Percentiles rank a stretch among this genome's conserved stretches.
Evolutionary conservation across 2,888 invertebrate genomes (phyloP).

Genomic region (Desoria tigrina): DNA sequence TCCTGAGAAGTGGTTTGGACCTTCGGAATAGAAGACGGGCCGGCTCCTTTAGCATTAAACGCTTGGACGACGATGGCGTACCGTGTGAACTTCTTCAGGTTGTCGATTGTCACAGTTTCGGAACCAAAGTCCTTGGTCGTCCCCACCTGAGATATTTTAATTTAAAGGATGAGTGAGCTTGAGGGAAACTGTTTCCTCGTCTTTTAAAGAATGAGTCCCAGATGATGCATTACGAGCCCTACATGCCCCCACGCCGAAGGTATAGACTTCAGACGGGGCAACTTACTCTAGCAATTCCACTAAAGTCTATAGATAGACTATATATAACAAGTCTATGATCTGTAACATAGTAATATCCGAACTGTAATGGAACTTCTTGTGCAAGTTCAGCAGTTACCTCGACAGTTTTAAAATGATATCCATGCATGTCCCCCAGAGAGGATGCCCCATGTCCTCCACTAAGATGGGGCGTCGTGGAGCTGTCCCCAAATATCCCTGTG

Average conservation of each 20-base stretch:
- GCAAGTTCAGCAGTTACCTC: slow-evolving; percentile 59
- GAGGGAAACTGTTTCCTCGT: slow-evolving; percentile 18
- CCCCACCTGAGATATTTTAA: slow-evolving; percentile 44
- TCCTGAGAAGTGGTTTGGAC: slow-evolving; percentile 54
- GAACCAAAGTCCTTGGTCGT: slow-evolving; percentile 48
- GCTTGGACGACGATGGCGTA: slow-evolving; percentile 56
- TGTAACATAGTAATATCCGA: no score
- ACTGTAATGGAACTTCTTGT: no score
- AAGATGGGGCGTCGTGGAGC: slow-evolving; percentile 34
- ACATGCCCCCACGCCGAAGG: no score
- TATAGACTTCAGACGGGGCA: no score
- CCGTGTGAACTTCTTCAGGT: slow-evolving; percentile 55
- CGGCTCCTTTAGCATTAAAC: slow-evolving; percentile 55
- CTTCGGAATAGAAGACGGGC: slow-evolving; percentile 54
- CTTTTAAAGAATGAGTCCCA: slow-evolving; percentile 1
- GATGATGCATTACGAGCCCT: neutral
- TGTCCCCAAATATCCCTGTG: slow-evolving; percentile 29
- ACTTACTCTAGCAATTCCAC: no score
- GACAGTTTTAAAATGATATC: slow-evolving; percentile 67
- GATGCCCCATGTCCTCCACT: slow-evolving; percentile 18
- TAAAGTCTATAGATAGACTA: no score
- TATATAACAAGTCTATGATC: no score
- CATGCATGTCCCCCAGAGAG: slow-evolving; percentile 46
- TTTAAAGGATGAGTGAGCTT: slow-evolving; percentile 37
- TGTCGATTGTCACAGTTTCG: slow-evolving; percentile 40